A percentile compares a stretch with the other conserved stretches of the same genome.
Conservation (phyloP, 2,113 vertebrate species). For the Hystrix brachyura region DNA sequence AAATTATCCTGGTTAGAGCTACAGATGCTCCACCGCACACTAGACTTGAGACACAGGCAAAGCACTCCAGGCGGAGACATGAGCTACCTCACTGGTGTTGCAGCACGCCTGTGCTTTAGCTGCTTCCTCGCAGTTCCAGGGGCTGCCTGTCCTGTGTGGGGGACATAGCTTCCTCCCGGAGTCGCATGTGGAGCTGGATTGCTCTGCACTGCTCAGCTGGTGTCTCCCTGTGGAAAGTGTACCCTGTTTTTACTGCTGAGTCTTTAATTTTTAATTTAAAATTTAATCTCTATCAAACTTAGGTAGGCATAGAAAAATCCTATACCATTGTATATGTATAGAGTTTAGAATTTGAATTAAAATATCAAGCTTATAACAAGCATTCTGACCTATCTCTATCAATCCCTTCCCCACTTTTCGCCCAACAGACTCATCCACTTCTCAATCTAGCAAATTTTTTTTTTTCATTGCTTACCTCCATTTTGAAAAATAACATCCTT, state of each 20-base stretch:
- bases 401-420: not conserved
- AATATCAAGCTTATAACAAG: not conserved
- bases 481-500: not conserved
- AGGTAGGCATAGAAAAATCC: not conserved
- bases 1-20: not conserved
- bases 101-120: not conserved
- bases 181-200: not conserved
- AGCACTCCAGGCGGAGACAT: not conserved
- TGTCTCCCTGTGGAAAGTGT: not conserved
- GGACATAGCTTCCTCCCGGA: not conserved
- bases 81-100: not conserved
- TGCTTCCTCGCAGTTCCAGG: not conserved
- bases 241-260: not conserved
- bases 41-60: constrained; percentile 3
- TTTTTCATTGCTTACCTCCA: not conserved
- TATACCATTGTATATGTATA: not conserved
- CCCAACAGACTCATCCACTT: not conserved
- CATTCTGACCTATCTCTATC: not conserved
- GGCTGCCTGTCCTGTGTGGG: not conserved
- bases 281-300: not conserved
- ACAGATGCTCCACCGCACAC: not conserved
- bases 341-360: constrained; percentile 1
- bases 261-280: constrained; percentile 11
- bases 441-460: not conserved
- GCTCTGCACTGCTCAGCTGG: not conserved